These are phyloP conservation scores for Dicentrarchus labrax DNA, from an alignment of 2,113 vertebrate genomes.

Conservation along the genomic window DNA sequence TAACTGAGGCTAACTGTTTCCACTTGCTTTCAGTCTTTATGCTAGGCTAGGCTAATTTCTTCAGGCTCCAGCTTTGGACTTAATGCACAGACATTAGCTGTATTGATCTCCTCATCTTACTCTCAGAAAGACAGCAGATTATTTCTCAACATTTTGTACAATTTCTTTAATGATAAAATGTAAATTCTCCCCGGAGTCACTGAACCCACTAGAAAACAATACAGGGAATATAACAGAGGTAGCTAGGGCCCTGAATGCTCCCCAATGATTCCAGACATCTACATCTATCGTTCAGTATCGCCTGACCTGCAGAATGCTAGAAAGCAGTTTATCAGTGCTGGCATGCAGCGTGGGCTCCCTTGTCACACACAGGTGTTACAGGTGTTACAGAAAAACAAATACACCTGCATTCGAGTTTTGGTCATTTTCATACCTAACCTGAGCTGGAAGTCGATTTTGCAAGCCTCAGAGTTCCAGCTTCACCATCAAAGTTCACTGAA, in stretches of 20 bases:
- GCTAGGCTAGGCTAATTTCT: background rate
- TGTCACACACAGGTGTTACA: slow-evolving; percentile 14
- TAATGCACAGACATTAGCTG: no score
- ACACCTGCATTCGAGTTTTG: slow-evolving; percentile 54
- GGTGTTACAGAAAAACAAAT: slow-evolving; percentile 62
- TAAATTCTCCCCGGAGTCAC: background rate
- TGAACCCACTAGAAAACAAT: background rate
- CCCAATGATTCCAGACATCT: background rate
- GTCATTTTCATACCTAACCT: slow-evolving; percentile 44
- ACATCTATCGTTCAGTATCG: background rate
- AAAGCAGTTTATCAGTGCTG: slow-evolving; percentile 49
- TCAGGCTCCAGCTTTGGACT: no score
- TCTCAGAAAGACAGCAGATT: no score
- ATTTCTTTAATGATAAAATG: background rate
- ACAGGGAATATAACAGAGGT: background rate
- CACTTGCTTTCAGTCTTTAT: background rate
- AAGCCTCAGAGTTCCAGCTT: slow-evolving; percentile 28
- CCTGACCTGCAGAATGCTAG: slow-evolving; percentile 25
- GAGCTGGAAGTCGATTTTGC: background rate
- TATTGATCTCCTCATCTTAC: no score
- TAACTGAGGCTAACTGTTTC: background rate
- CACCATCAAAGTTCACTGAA: slow-evolving; percentile 37
- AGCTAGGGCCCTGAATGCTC: background rate
- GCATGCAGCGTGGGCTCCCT: slow-evolving; percentile 17
- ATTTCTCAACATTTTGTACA: no score